A percentile compares a stretch with the other conserved stretches of the same genome.
phyloP scores from a whole-genome alignment of 1,140 invertebrate genomes.

The Aphelinus certus region DNA sequence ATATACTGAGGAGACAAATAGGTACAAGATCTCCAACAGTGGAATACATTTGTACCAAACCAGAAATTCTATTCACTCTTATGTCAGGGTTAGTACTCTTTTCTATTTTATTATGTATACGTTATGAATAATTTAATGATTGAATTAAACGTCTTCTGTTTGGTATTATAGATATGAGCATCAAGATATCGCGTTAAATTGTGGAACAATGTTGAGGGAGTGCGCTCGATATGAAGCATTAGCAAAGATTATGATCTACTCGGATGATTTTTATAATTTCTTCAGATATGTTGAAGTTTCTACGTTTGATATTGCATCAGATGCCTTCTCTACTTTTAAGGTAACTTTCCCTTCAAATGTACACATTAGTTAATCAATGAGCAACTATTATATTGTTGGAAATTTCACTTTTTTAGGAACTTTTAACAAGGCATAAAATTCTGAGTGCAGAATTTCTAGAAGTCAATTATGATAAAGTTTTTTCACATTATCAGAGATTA shows the following conservation, averaged over 20 bases:
- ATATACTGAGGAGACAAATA: constrained; percentile 97
- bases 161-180: constrained; percentile 87
- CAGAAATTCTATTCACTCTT: constrained; percentile 95
- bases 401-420: constrained; percentile 75
- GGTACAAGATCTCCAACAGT: constrained; percentile 97
- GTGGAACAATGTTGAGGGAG: constrained; percentile 98
- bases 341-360: constrained; percentile 63
- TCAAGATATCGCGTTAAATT: constrained; percentile 98
- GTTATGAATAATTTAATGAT: constrained; percentile 23
- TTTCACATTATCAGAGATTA: constrained; percentile 95
- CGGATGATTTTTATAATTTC: constrained; percentile 99
- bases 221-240: constrained; percentile 97
- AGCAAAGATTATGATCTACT: constrained; percentile 97
- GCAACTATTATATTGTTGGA: too few relatives aligned
- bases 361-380: too few relatives aligned
- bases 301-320: constrained; percentile 99
- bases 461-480: constrained; percentile 98
- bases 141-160: constrained; percentile 1
- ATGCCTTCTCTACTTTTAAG: constrained; percentile 99
- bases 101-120: constrained; percentile 27
- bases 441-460: constrained; percentile 98
- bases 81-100: constrained; percentile 84
- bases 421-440: constrained; percentile 98
- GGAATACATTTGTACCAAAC: constrained; percentile 97
- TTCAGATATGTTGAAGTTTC: constrained; percentile 99